Percentiles rank a stretch among this genome's conserved stretches.
Evolutionary conservation across 2,888 invertebrate genomes (phyloP).

Genomic region (Sclerodermus sp.): DNA sequence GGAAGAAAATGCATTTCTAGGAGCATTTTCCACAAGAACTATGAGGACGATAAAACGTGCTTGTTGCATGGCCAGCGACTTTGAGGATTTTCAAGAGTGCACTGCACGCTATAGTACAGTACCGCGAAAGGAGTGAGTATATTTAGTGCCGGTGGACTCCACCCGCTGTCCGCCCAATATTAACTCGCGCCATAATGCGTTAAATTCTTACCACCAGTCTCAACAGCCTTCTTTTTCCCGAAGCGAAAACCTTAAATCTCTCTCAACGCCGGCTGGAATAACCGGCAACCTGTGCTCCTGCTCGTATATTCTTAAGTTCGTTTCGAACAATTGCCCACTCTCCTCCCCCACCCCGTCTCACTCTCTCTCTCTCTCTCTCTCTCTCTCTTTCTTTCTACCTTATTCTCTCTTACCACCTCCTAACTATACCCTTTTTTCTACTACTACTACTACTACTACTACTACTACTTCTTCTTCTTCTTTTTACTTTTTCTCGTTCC

Average conservation of each 20-base stretch:
- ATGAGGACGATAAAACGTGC: slow-evolving; percentile 23
- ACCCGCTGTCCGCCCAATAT: slow-evolving; percentile 52
- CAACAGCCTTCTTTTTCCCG: slow-evolving; percentile 37
- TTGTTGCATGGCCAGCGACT: slow-evolving; percentile 24
- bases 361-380: slow-evolving; percentile 2
- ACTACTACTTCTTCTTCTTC: too few species aligned
- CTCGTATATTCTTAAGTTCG: too few species aligned
- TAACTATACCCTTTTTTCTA: too few species aligned
- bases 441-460: too few species aligned
- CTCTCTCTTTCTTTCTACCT: not conserved
- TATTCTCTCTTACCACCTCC: not conserved
- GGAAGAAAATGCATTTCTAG: slow-evolving; percentile 19
- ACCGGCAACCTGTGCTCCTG: slow-evolving; percentile 38
- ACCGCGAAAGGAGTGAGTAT: slow-evolving; percentile 31
- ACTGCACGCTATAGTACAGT: slow-evolving; percentile 19
- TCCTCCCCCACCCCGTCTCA: too few species aligned
- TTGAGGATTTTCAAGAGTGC: slow-evolving; percentile 26
- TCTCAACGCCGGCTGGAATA: slow-evolving; percentile 20
- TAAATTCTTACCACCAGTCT: slow-evolving; percentile 47
- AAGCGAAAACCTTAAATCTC: slow-evolving; percentile 41
- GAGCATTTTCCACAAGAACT: slow-evolving; percentile 8
- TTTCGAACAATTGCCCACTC: too few species aligned
- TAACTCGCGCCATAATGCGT: slow-evolving; percentile 51
- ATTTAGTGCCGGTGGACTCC: slow-evolving; percentile 45
- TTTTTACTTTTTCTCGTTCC: too few species aligned